These are phyloP conservation scores for Sebastes paucispinis DNA, from an alignment of 2,797 vertebrate genomes.

Conservation along the genomic window DNA sequence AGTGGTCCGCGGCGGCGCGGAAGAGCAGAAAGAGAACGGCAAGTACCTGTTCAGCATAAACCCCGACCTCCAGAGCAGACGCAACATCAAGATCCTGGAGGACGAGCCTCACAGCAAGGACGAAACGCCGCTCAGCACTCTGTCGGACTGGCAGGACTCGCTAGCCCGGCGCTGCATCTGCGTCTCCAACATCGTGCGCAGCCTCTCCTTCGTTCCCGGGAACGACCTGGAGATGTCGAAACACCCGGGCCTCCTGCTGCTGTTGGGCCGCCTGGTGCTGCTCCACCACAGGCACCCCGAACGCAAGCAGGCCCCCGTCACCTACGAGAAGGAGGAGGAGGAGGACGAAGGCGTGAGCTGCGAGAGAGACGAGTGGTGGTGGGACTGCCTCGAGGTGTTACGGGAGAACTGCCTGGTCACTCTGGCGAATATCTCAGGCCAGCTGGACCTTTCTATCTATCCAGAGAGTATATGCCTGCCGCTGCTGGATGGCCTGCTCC, in stretches of 20 bases:
- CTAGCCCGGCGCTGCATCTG: slow-evolving; percentile 95
- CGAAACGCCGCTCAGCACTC: slow-evolving; percentile 93
- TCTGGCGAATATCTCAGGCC: slow-evolving; percentile 96
- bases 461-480: slow-evolving; percentile 98
- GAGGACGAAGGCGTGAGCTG: slow-evolving; percentile 94
- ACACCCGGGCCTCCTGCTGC: slow-evolving; percentile 94
- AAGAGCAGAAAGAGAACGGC: slow-evolving; percentile 84
- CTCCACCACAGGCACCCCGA: slow-evolving; percentile 97
- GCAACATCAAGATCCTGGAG: slow-evolving; percentile 92
- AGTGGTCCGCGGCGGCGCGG: slow-evolving; percentile 81
- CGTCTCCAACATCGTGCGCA: slow-evolving; percentile 97
- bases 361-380: slow-evolving; percentile 98
- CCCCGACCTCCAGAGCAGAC: slow-evolving; percentile 85
- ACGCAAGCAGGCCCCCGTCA: slow-evolving; percentile 94
- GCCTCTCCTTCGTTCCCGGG: slow-evolving; percentile 95
- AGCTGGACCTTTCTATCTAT: slow-evolving; percentile 96
- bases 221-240: slow-evolving; percentile 98
- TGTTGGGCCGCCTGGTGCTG: slow-evolving; percentile 94
- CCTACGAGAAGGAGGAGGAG: slow-evolving; percentile 97
- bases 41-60: slow-evolving; percentile 90
- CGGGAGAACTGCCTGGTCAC: slow-evolving; percentile 98
- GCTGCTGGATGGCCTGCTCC: slow-evolving; percentile 96
- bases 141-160: slow-evolving; percentile 97
- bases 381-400: slow-evolving; percentile 97
- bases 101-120: slow-evolving; percentile 98